Conservation (phyloP, 2,888 invertebrate species). For the Drosophila engyochracea region DNA sequence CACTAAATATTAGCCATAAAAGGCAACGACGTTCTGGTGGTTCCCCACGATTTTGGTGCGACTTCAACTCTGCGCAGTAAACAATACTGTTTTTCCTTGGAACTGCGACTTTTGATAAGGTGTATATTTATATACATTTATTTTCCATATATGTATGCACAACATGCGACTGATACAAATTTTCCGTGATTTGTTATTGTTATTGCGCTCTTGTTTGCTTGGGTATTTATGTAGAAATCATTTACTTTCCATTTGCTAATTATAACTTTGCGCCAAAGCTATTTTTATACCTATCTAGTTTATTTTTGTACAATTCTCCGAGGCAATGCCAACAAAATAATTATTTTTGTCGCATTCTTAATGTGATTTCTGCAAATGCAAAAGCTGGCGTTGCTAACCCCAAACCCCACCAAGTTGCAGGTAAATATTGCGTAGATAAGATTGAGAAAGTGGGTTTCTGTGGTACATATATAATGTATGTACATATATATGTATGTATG, state of each 20-base stretch:
- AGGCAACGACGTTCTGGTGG: slow-evolving; percentile 45
- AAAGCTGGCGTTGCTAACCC: slow-evolving; percentile 38
- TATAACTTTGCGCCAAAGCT: slow-evolving; percentile 50
- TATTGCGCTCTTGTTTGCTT: slow-evolving; percentile 28
- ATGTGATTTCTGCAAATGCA: slow-evolving; percentile 13
- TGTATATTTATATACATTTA: background rate
- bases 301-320: slow-evolving; percentile 42
- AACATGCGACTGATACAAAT: slow-evolving; percentile 32
- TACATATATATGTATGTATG: background rate
- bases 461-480: background rate
- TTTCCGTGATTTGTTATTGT: slow-evolving; percentile 38
- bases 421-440: slow-evolving; percentile 27
- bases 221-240: slow-evolving; percentile 41
- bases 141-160: slow-evolving; percentile 1
- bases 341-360: slow-evolving; percentile 12
- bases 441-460: slow-evolving; percentile 50
- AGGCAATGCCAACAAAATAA: slow-evolving; percentile 4
- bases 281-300: slow-evolving; percentile 36
- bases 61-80: slow-evolving; percentile 27
- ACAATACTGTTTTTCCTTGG: slow-evolving; percentile 59
- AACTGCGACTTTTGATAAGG: slow-evolving; percentile 64
- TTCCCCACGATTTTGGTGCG: slow-evolving; percentile 51
- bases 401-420: background rate
- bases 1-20: slow-evolving; percentile 43
- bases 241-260: slow-evolving; percentile 13